These are phyloP conservation scores for Zaprionus nigranus DNA, from an alignment of 1,140 invertebrate genomes.

Conservation along the genomic window DNA sequence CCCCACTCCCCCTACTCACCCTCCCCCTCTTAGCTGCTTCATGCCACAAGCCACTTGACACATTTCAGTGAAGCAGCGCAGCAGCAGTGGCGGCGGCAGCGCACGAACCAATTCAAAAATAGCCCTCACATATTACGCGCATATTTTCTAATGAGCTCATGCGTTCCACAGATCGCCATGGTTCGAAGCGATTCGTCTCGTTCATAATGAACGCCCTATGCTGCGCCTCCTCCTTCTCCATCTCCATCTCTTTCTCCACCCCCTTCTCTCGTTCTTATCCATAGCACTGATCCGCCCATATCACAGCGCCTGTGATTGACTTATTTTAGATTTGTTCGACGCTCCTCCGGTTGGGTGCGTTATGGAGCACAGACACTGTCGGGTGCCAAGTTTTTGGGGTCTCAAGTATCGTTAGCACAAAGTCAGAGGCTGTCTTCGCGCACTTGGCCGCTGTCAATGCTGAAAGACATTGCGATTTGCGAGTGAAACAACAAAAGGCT, in stretches of 20 bases:
- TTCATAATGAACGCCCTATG: constrained; percentile 43
- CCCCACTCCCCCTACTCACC: constrained; percentile 2
- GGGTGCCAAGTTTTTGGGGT: constrained; percentile 60
- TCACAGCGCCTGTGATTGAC: constrained; percentile 22
- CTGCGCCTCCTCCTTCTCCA: background rate
- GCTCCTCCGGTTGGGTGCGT: constrained; percentile 4
- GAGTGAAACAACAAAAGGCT: constrained; percentile 51
- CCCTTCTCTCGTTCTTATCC: background rate
- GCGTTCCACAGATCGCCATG: constrained; percentile 66
- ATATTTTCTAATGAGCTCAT: constrained; percentile 83
- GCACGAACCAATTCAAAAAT: constrained; percentile 66
- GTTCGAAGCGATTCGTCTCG: constrained; percentile 62
- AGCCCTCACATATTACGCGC: constrained; percentile 75
- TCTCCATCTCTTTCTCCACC: background rate
- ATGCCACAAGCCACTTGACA: constrained; percentile 68
- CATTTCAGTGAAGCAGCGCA: constrained; percentile 62
- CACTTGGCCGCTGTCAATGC: constrained; percentile 69
- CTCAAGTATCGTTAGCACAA: constrained; percentile 71
- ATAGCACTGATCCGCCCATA: background rate
- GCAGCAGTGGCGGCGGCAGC: constrained; percentile 19
- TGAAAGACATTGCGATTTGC: constrained; percentile 74
- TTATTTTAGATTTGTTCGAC: constrained; percentile 36
- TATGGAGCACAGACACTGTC: constrained; percentile 28
- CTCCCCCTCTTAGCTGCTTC: background rate
- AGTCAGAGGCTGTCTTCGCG: constrained; percentile 50